Evolutionary conservation across 2,797 vertebrate genomes (phyloP).

Genomic region (Myotis findleyi): DNA sequence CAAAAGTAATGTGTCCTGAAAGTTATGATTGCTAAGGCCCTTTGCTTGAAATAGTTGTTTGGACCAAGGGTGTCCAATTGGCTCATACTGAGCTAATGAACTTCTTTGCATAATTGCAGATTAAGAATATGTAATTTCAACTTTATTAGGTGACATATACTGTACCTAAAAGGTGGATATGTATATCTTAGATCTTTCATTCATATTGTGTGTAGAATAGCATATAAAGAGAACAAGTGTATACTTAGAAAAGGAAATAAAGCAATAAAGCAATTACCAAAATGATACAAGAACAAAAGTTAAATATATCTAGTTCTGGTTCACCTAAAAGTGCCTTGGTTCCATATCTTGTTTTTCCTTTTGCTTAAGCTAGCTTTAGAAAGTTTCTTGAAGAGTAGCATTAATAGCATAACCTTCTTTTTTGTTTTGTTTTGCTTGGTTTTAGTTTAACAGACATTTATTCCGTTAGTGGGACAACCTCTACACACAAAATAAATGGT

Average conservation of each 20-base stretch:
- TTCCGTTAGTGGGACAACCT: too few species aligned
- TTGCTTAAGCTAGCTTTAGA: not conserved
- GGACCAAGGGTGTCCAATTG: not conserved
- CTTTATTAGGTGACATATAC: not conserved
- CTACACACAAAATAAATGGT: too few species aligned
- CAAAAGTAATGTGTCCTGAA: not conserved
- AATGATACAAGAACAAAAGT: not conserved
- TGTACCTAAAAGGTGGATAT: not conserved
- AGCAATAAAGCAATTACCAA: not conserved
- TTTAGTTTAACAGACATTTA: too few species aligned
- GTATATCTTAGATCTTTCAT: not conserved
- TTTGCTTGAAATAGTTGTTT: not conserved
- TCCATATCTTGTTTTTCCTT: not conserved
- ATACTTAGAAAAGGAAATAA: not conserved
- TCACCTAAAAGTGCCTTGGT: not conserved
- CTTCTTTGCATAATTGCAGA: not conserved
- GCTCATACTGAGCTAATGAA: not conserved
- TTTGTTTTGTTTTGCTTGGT: too few species aligned
- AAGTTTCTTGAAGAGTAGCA: not conserved
- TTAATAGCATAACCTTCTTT: not conserved
- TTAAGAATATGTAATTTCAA: not conserved
- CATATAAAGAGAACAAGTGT: not conserved
- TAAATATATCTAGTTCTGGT: not conserved
- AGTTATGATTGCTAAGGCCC: not conserved
- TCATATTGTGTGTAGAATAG: not conserved